phyloP scores from a whole-genome alignment of 2,113 vertebrate genomes.

The Mellivora capensis region DNA sequence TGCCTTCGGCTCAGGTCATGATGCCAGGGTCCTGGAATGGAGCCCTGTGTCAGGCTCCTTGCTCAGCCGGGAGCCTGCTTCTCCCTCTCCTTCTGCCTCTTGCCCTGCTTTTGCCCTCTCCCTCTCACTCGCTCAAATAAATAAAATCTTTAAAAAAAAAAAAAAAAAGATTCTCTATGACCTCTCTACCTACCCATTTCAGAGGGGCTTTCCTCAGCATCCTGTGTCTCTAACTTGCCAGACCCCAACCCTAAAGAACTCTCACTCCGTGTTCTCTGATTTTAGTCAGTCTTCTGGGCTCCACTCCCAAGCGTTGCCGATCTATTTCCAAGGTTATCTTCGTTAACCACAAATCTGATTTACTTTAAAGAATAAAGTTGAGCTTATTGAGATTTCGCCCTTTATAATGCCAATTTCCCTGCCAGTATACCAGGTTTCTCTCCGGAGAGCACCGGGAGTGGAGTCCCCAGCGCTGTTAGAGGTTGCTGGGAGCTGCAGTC shows the following conservation, averaged over 20 bases:
- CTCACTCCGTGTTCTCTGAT: neutral
- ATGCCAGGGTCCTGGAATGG: no score
- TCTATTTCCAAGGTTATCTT: neutral
- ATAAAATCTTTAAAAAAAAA: no score
- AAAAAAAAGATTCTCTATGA: neutral
- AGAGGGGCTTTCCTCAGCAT: neutral
- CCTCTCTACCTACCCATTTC: neutral
- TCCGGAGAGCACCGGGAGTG: neutral
- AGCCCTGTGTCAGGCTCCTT: no score
- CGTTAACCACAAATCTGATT: neutral
- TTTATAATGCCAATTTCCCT: neutral
- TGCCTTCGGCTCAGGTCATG: neutral
- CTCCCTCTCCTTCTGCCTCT: no score
- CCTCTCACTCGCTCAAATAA: no score
- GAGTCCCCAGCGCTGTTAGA: neutral
- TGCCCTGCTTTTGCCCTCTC: no score
- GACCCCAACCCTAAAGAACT: neutral
- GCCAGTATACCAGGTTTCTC: neutral
- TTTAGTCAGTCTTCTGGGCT: neutral
- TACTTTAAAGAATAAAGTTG: conserved; percentile 22
- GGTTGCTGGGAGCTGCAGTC: neutral
- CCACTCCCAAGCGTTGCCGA: neutral
- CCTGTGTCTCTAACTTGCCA: neutral
- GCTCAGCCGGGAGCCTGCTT: no score
- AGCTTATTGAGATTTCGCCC: neutral